Conservation (phyloP, 2,113 vertebrate species). For the Corythornis cristatus region DNA sequence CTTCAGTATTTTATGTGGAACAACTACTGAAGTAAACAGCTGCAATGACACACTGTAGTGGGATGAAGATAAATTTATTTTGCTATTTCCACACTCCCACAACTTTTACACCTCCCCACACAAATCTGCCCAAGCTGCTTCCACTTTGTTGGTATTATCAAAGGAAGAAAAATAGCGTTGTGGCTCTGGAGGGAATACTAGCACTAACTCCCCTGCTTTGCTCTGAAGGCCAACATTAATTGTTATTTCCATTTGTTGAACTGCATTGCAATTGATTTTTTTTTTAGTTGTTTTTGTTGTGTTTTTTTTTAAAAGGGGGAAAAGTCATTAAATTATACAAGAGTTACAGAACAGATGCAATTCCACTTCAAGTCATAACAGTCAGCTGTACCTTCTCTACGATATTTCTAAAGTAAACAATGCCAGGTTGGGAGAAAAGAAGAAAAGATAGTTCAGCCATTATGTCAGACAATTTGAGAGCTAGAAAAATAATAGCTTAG, state of each 20-base stretch:
- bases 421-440: background rate
- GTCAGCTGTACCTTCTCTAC: conserved; percentile 1
- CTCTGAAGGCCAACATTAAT: conserved; percentile 41
- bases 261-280: conserved; percentile 10
- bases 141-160: conserved; percentile 55
- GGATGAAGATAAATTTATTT: conserved; percentile 71
- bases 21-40: conserved; percentile 59
- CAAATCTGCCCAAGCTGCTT: conserved; percentile 66
- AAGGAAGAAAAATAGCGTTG: conserved; percentile 43
- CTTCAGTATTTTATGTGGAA: conserved; percentile 27
- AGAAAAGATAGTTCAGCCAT: background rate
- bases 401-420: conserved; percentile 18
- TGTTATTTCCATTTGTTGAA: conserved; percentile 41
- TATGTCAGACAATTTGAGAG: background rate
- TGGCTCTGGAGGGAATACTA: conserved; percentile 20
- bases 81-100: conserved; percentile 68
- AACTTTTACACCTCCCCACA: conserved; percentile 64
- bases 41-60: conserved; percentile 64
- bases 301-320: background rate
- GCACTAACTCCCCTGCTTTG: conserved; percentile 12
- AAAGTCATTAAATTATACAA: background rate
- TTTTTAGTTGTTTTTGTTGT: background rate
- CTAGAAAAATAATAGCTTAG: background rate
- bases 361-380: background rate
- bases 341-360: background rate